Conservation (phyloP, 2,888 invertebrate genomes). For the Uloborus plumipes region DNA sequence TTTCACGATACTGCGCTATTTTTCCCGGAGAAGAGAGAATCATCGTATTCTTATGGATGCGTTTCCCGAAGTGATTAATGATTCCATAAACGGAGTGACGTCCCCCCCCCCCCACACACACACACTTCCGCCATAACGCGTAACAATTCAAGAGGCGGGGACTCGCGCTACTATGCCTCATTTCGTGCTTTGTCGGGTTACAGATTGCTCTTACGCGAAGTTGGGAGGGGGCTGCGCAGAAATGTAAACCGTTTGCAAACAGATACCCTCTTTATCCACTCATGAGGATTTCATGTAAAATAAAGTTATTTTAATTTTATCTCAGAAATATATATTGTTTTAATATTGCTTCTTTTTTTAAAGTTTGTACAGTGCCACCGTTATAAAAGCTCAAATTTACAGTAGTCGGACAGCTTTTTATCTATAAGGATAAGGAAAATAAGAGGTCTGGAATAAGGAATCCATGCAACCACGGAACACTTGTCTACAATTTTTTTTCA, state of each 20-base stretch:
- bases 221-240: neutral
- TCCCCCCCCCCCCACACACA: neutral
- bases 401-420: too few species aligned
- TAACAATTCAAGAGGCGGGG: conserved; percentile 36
- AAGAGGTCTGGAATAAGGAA: too few species aligned
- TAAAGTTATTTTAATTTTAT: too few species aligned
- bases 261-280: too few species aligned
- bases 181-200: conserved; percentile 36
- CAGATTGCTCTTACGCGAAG: conserved; percentile 21
- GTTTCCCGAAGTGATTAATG: conserved; percentile 27
- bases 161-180: conserved; percentile 28
- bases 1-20: neutral
- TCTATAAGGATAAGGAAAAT: too few species aligned
- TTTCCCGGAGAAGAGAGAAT: neutral
- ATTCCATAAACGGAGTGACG: conserved; percentile 26
- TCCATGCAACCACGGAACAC: too few species aligned
- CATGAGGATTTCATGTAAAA: too few species aligned
- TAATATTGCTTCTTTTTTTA: too few species aligned
- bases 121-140: conserved; percentile 3
- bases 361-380: too few species aligned
- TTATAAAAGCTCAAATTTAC: too few species aligned
- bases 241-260: neutral
- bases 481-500: too few species aligned
- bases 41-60: neutral
- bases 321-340: too few species aligned